These are phyloP conservation scores for Zaprionus obscuricornis DNA, from an alignment of 2,888 invertebrate genomes.

Conservation along the genomic window DNA sequence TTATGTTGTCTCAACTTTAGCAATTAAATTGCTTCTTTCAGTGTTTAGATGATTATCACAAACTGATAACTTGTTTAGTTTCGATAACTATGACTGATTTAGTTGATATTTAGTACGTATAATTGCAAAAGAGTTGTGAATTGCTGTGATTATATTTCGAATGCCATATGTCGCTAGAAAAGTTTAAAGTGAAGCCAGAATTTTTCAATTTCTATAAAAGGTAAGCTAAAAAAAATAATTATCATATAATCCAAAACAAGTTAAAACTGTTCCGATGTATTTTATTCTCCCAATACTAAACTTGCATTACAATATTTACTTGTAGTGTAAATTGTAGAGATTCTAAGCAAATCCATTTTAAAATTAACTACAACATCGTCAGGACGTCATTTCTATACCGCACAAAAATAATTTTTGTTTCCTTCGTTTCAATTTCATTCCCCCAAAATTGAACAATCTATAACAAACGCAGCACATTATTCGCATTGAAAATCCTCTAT, in stretches of 20 bases:
- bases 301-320: no score
- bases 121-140: constrained; percentile 26
- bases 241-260: no score
- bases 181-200: neutral
- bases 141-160: constrained; percentile 37
- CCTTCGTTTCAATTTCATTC: constrained; percentile 19
- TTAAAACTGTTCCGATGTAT: no score
- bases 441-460: constrained; percentile 10
- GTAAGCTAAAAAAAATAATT: constrained; percentile 33
- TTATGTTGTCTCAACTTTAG: constrained; percentile 30
- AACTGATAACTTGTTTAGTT: constrained; percentile 42
- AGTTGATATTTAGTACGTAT: constrained; percentile 10
- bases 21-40: constrained; percentile 48
- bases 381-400: no score
- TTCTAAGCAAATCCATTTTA: no score
- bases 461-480: no score
- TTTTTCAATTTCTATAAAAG: constrained; percentile 5
- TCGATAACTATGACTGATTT: constrained; percentile 6
- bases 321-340: no score
- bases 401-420: no score
- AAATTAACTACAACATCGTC: no score
- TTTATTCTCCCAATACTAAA: no score
- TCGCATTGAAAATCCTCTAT: no score
- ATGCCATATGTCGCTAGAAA: constrained; percentile 9
- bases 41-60: neutral